Evolutionary conservation across 2,113 vertebrate species (phyloP).

Genomic region (Datnioides undecimradiatus): DNA sequence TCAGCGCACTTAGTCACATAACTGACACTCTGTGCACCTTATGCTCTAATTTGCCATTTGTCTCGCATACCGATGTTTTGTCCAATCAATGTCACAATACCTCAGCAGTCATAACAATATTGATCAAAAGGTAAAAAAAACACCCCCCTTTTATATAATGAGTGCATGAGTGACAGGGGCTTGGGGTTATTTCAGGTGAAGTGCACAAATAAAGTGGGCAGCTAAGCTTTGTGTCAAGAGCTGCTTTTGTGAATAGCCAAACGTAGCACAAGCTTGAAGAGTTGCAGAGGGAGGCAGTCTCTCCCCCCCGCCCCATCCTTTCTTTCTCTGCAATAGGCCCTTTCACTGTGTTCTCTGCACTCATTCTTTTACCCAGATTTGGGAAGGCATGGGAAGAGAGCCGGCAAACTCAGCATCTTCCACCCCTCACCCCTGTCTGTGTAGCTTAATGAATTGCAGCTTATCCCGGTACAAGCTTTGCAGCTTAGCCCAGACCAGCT

Average conservation of each 20-base stretch:
- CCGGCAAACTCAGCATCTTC: slow-evolving; percentile 82
- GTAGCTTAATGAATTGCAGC: slow-evolving; percentile 83
- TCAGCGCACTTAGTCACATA: slow-evolving; percentile 40
- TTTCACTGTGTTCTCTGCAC: slow-evolving; percentile 59
- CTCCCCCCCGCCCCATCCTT: background rate
- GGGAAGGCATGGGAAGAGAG: slow-evolving; percentile 49
- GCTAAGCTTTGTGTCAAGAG: slow-evolving; percentile 50
- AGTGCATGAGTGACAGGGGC: background rate
- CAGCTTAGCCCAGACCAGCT: slow-evolving; percentile 75
- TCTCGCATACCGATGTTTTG: background rate
- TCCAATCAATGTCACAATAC: background rate
- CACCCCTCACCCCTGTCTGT: slow-evolving; percentile 66
- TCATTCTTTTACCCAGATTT: slow-evolving; percentile 73
- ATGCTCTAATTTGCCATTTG: slow-evolving; percentile 18
- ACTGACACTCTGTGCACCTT: background rate
- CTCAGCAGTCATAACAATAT: background rate
- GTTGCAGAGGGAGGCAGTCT: slow-evolving; percentile 72
- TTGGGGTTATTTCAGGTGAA: slow-evolving; percentile 62
- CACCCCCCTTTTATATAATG: slow-evolving; percentile 32
- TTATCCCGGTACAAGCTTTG: slow-evolving; percentile 80
- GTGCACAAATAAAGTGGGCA: slow-evolving; percentile 49
- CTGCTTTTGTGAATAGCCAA: slow-evolving; percentile 70
- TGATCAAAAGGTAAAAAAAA: background rate
- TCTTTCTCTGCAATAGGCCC: slow-evolving; percentile 27
- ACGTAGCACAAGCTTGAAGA: slow-evolving; percentile 60